phyloP scores from a whole-genome alignment of 2,888 invertebrate species.

The Dioctria linearis region DNA sequence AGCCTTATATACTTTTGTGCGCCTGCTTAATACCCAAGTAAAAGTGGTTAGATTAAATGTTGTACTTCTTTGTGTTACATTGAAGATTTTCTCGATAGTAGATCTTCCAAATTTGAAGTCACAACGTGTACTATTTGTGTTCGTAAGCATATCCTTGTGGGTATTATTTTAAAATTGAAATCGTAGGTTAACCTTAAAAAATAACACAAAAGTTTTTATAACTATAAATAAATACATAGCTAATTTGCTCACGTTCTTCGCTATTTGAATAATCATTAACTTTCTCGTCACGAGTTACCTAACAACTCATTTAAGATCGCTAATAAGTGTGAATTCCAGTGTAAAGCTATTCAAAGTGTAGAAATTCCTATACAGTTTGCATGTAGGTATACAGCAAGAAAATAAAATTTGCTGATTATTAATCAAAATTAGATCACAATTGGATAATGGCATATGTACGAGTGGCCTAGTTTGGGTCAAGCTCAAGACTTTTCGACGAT shows the following conservation, averaged over 20 bases:
- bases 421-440: slow-evolving; percentile 34
- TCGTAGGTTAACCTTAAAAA: no score
- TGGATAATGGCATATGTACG: slow-evolving; percentile 23
- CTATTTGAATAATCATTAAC: slow-evolving; percentile 20
- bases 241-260: slow-evolving; percentile 5
- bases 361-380: slow-evolving; percentile 21
- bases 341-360: slow-evolving; percentile 16
- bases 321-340: slow-evolving; percentile 23
- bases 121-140: no score
- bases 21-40: no score
- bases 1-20: no score
- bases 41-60: no score
- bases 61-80: no score
- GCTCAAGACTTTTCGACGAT: slow-evolving; percentile 15
- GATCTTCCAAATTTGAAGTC: no score
- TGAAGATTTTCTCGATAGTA: no score
- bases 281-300: slow-evolving; percentile 33
- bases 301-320: neutral
- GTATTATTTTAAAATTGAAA: no score
- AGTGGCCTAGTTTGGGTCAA: slow-evolving; percentile 44
- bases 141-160: no score
- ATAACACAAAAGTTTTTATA: no score
- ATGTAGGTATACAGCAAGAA: slow-evolving; percentile 14
- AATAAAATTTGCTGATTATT: slow-evolving; percentile 38
- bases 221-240: no score